These are phyloP conservation scores for Buphagus erythrorhynchus DNA, from an alignment of 2,797 vertebrate species.

Conservation along the genomic window DNA sequence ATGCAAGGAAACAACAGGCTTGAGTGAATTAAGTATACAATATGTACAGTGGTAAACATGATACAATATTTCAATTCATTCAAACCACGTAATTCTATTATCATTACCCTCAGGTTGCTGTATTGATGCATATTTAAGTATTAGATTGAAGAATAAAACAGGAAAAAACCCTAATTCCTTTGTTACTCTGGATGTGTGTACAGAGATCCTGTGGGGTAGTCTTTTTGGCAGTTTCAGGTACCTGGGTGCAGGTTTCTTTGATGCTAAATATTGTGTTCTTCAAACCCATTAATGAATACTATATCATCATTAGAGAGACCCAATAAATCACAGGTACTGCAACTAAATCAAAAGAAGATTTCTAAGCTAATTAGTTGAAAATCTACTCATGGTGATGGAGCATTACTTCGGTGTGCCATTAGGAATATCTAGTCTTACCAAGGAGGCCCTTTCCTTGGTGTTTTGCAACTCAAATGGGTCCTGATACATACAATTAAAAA, in stretches of 20 bases:
- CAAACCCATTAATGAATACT: background rate
- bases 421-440: background rate
- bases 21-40: slow-evolving; percentile 23
- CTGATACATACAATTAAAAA: background rate
- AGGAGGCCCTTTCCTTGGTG: background rate
- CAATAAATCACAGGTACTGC: background rate
- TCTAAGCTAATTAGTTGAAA: background rate
- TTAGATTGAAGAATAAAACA: slow-evolving; percentile 1
- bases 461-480: background rate
- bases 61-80: background rate
- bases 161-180: background rate
- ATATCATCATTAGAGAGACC: background rate
- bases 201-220: background rate
- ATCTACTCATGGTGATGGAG: background rate
- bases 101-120: slow-evolving; percentile 17
- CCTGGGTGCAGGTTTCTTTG: background rate
- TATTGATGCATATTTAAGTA: slow-evolving; percentile 12
- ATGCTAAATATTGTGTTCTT: background rate
- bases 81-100: slow-evolving; percentile 12
- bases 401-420: background rate
- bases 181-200: background rate
- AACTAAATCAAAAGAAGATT: background rate
- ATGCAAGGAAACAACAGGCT: slow-evolving; percentile 56
- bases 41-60: background rate
- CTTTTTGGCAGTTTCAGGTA: background rate